phyloP scores from a whole-genome alignment of 2,888 invertebrate genomes.

The Amphipyra tragopoginis region DNA sequence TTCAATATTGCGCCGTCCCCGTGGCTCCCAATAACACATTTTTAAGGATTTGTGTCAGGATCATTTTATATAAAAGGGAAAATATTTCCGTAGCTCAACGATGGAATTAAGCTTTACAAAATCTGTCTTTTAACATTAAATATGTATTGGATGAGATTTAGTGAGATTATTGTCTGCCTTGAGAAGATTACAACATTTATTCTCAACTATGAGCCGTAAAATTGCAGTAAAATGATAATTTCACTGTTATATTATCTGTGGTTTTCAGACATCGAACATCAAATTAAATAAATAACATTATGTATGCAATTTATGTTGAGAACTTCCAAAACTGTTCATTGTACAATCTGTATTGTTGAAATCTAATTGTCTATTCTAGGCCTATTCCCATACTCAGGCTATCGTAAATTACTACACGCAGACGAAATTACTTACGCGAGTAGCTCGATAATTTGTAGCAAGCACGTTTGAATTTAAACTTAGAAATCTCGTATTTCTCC shows the following conservation, averaged over 20 bases:
- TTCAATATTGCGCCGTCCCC: constrained; percentile 65
- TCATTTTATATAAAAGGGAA: constrained; percentile 73
- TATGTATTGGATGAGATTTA: constrained; percentile 57
- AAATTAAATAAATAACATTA: constrained; percentile 40
- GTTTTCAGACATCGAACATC: constrained; percentile 27
- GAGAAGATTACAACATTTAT: constrained; percentile 24
- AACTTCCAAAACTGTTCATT: constrained; percentile 46
- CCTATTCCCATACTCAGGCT: constrained; percentile 39
- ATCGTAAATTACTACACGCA: constrained; percentile 46
- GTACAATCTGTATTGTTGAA: constrained; percentile 42
- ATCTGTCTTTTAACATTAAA: constrained; percentile 66
- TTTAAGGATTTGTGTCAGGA: constrained; percentile 77
- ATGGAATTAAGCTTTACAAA: constrained; percentile 68
- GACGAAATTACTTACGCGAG: constrained; percentile 44
- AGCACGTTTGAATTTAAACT: constrained; percentile 40
- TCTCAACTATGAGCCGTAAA: constrained; percentile 4
- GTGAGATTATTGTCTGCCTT: constrained; percentile 29
- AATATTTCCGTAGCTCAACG: constrained; percentile 72
- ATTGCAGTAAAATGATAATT: constrained; percentile 21
- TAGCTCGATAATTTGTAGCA: constrained; percentile 27
- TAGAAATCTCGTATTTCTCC: constrained; percentile 18
- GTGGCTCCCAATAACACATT: constrained; percentile 74
- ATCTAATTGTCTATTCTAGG: constrained; percentile 36
- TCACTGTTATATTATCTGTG: constrained; percentile 10
- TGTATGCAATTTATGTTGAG: constrained; percentile 32